Conservation (phyloP, 1,140 invertebrate genomes). For the Zelostemma sp. region DNA sequence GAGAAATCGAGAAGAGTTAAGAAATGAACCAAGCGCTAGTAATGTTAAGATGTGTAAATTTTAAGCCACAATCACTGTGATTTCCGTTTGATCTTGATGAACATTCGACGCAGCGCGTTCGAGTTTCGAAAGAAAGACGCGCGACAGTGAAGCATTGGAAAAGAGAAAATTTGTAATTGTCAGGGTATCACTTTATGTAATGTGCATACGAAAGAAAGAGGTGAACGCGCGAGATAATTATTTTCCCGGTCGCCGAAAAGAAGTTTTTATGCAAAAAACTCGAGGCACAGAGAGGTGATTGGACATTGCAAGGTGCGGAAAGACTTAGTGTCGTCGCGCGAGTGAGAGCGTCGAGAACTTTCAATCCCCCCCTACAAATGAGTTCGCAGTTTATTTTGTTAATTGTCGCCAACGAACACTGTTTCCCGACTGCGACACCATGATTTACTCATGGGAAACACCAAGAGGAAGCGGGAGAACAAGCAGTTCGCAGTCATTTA, state of each 20-base stretch:
- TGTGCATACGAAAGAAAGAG: slow-evolving; percentile 25
- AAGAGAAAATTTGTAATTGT: slow-evolving; percentile 35
- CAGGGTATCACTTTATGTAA: slow-evolving; percentile 15
- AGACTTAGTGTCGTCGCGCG: not conserved
- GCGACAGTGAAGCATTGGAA: slow-evolving; percentile 13
- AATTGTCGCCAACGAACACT: not conserved
- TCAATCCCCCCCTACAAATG: not conserved
- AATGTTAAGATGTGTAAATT: slow-evolving; percentile 19
- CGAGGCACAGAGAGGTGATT: not conserved
- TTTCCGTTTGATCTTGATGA: slow-evolving; percentile 33
- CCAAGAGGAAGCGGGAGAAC: slow-evolving; percentile 4
- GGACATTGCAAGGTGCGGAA: not conserved
- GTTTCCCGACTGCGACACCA: not conserved
- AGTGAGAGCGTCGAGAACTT: not conserved
- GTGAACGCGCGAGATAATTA: slow-evolving; percentile 15
- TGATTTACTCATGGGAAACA: not conserved
- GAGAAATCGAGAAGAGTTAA: not conserved
- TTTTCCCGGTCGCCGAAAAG: not conserved
- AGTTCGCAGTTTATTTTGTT: not conserved
- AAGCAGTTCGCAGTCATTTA: not conserved
- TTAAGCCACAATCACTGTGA: slow-evolving; percentile 41
- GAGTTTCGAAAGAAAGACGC: slow-evolving; percentile 19
- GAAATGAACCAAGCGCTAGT: not conserved
- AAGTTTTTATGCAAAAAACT: no score
- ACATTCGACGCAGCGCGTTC: slow-evolving; percentile 11